Conservation (phyloP, 64 coral and sea anemone species). For the Dendrophyllia cribrosa region DNA sequence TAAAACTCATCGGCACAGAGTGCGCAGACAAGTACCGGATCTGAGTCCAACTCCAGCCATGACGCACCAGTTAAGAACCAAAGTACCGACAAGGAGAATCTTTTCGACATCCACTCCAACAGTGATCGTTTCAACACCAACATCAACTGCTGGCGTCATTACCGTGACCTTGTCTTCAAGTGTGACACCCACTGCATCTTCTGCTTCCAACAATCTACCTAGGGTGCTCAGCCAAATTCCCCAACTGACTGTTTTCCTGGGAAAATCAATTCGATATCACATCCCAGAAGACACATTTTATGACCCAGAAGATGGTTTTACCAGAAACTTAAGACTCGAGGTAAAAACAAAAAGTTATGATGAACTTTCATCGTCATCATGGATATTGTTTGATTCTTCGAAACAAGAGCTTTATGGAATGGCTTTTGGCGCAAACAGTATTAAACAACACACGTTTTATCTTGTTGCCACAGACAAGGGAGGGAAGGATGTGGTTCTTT, state of each 20-base stretch:
- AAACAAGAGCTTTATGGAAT: constrained; percentile 81
- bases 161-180: constrained; percentile 58
- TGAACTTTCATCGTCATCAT: constrained; percentile 36
- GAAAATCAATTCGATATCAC: constrained; percentile 44
- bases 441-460: constrained; percentile 28
- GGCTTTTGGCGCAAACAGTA: background rate
- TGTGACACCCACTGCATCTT: background rate
- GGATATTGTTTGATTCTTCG: constrained; percentile 63
- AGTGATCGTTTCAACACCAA: constrained; percentile 36
- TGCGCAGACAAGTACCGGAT: constrained; percentile 68
- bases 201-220: background rate
- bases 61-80: constrained; percentile 19
- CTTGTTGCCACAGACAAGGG: constrained; percentile 68
- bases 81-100: constrained; percentile 3
- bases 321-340: constrained; percentile 65
- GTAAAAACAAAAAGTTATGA: constrained; percentile 28
- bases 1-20: constrained; percentile 69
- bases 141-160: constrained; percentile 5
- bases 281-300: constrained; percentile 67
- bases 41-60: constrained; percentile 60
- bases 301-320: constrained; percentile 74
- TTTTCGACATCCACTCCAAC: constrained; percentile 58
- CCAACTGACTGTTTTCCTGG: constrained; percentile 25
- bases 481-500: background rate
- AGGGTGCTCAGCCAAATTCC: background rate